phyloP scores from a whole-genome alignment of 1,140 invertebrate species.

The Achatina immaculata region DNA sequence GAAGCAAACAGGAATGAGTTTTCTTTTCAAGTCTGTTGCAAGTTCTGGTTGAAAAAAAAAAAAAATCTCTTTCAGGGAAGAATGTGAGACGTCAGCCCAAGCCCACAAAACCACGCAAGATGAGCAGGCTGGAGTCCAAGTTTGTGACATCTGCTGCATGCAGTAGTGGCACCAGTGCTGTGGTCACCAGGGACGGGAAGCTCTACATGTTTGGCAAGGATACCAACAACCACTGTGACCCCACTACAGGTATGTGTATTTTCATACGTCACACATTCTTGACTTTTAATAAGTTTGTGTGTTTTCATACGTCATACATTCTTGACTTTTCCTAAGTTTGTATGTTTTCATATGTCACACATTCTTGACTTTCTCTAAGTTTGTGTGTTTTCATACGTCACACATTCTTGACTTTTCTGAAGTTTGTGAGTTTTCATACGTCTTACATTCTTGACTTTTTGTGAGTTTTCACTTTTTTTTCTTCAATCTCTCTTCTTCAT shows the following conservation, averaged over 20 bases:
- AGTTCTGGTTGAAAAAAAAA: no score
- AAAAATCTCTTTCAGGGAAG: slow-evolving; percentile 64
- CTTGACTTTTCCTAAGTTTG: no score
- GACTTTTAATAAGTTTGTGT: background rate
- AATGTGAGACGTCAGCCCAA: slow-evolving; percentile 88
- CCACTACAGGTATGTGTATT: slow-evolving; percentile 75
- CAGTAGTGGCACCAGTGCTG: slow-evolving; percentile 93
- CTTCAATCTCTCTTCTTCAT: no score
- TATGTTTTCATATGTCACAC: no score
- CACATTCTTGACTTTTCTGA: background rate
- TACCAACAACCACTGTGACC: slow-evolving; percentile 89
- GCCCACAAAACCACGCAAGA: slow-evolving; percentile 91
- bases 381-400: slow-evolving; percentile 37
- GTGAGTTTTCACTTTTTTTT: no score
- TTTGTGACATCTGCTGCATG: slow-evolving; percentile 86
- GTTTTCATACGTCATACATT: no score
- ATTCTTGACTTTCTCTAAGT: slow-evolving; percentile 76
- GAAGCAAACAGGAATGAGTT: no score
- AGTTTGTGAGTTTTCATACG: slow-evolving; percentile 1
- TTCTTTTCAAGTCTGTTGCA: no score
- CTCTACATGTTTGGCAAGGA: slow-evolving; percentile 96
- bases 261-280: no score
- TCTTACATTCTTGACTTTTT: no score
- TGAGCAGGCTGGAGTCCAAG: slow-evolving; percentile 89
- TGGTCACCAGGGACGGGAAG: slow-evolving; percentile 90